Evolutionary conservation across 2,113 vertebrate species (phyloP).

Genomic region (Panthera uncia): DNA sequence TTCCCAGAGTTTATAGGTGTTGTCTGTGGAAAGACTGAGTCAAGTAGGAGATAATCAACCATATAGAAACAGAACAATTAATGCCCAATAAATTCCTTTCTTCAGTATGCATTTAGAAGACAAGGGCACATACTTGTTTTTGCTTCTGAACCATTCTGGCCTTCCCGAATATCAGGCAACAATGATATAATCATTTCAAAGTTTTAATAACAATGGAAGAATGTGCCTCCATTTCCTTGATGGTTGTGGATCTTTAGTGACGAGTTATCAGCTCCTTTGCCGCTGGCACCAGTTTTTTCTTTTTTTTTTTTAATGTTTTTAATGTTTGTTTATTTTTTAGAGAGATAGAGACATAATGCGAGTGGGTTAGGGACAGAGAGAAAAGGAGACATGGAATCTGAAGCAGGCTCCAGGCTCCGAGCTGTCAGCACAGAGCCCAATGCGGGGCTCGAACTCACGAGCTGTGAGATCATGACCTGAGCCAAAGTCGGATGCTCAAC

Average conservation of each 20-base stretch:
- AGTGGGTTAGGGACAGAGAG: no score
- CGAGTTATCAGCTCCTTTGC: neutral
- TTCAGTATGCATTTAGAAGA: neutral
- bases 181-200: neutral
- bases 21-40: neutral
- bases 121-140: neutral
- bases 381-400: no score
- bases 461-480: no score
- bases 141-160: neutral
- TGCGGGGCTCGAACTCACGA: accelerated
- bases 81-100: neutral
- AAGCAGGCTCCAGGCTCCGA: no score
- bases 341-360: no score
- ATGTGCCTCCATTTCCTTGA: neutral
- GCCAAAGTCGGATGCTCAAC: no score
- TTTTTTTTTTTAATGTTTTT: no score
- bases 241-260: neutral
- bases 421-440: no score
- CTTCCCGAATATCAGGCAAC: neutral
- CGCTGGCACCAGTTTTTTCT: no score
- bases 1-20: neutral
- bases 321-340: no score
- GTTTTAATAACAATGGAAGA: neutral
- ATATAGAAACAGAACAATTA: neutral
- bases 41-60: neutral